Percentiles rank a stretch among this genome's conserved stretches.
These are phyloP conservation scores for Mythimna impura DNA, from an alignment of 2,888 invertebrate species.

Conservation along the genomic window DNA sequence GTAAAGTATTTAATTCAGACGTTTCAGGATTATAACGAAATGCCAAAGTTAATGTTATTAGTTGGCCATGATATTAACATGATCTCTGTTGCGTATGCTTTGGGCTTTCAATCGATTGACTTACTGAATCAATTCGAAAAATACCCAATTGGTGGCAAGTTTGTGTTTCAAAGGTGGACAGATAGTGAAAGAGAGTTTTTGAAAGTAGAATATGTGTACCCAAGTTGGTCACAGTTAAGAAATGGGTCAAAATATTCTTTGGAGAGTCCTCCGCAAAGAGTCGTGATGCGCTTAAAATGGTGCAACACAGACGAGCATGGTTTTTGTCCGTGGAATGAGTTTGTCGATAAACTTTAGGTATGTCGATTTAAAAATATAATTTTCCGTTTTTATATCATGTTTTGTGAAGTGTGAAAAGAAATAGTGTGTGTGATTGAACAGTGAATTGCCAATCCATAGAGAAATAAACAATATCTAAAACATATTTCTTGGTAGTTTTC, in stretches of 20 bases:
- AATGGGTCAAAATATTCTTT: conserved; percentile 34
- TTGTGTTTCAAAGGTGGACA: conserved; percentile 58
- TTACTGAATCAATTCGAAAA: conserved; percentile 50
- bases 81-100: conserved; percentile 19
- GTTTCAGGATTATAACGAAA: conserved; percentile 42
- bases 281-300: conserved; percentile 44
- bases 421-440: too few relatives aligned
- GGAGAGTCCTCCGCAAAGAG: conserved; percentile 35
- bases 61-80: conserved; percentile 58
- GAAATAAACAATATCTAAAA: too few relatives aligned
- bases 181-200: conserved; percentile 49
- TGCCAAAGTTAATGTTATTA: conserved; percentile 48
- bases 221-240: conserved; percentile 47
- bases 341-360: conserved; percentile 27
- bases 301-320: conserved; percentile 41
- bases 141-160: conserved; percentile 53
- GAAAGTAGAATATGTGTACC: conserved; percentile 54
- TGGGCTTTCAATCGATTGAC: conserved; percentile 33
- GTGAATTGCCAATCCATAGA: too few relatives aligned
- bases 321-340: conserved; percentile 51
- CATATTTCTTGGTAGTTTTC: too few relatives aligned
- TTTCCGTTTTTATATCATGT: background rate
- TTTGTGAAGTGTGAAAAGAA: too few relatives aligned
- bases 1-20: conserved; percentile 30
- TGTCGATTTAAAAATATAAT: too few relatives aligned